These are phyloP conservation scores for Melanogrammus aeglefinus DNA, from an alignment of 2,797 vertebrate species.

Conservation along the genomic window DNA sequence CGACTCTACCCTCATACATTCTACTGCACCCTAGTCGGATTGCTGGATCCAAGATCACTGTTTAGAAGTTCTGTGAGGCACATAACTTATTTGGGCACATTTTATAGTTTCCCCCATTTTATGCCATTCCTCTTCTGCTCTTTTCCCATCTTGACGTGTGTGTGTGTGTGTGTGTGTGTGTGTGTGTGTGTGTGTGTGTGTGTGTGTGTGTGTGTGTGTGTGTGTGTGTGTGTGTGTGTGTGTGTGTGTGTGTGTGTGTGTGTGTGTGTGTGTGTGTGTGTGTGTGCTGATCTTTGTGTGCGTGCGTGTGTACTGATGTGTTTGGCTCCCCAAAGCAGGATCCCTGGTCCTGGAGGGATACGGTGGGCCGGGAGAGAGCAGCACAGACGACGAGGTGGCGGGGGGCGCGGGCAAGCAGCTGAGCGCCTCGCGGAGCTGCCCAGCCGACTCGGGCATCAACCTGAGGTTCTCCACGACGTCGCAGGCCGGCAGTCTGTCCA, in stretches of 20 bases:
- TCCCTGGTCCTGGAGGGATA: conserved; percentile 90
- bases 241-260: too few relatives aligned
- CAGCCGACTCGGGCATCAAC: conserved; percentile 76
- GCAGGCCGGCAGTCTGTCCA: conserved; percentile 74
- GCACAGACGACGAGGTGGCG: conserved; percentile 85
- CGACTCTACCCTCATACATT: not conserved
- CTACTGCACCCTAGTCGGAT: not conserved
- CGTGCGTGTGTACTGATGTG: conserved; percentile 15
- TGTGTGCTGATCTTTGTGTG: too few relatives aligned
- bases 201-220: too few relatives aligned
- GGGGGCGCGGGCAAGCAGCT: conserved; percentile 71
- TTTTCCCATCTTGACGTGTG: not conserved
- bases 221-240: too few relatives aligned
- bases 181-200: too few relatives aligned
- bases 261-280: too few relatives aligned
- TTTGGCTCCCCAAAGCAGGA: conserved; percentile 68
- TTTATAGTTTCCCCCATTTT: not conserved
- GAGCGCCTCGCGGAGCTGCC: conserved; percentile 72
- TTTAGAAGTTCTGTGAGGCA: not conserved
- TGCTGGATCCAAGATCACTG: not conserved
- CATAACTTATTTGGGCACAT: too few relatives aligned
- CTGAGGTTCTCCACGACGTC: conserved; percentile 75
- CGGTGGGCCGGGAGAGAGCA: conserved; percentile 85
- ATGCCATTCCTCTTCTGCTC: not conserved
- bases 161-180: not conserved